Evolutionary conservation across 2,113 vertebrate genomes (phyloP).

Genomic region (Callocephalon fimbriatum): DNA sequence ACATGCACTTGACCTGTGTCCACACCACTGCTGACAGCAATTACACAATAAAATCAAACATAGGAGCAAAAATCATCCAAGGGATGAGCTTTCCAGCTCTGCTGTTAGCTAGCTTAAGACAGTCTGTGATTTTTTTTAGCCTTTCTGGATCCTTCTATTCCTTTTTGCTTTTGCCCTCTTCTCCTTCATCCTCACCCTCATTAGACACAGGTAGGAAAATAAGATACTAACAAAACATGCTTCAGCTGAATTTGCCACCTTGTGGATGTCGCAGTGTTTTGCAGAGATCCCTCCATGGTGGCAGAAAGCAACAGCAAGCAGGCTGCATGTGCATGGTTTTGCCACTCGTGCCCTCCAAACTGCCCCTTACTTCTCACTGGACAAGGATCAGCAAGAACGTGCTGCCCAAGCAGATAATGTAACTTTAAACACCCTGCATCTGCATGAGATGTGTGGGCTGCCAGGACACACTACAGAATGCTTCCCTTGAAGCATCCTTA

Average conservation of each 20-base stretch:
- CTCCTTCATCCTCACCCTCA: background rate
- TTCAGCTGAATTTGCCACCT: conserved; percentile 28
- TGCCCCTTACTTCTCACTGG: background rate
- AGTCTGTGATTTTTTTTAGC: background rate
- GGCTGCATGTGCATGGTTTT: background rate
- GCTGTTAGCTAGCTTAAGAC: background rate
- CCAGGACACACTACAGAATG: background rate
- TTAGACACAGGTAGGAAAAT: background rate
- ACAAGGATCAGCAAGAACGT: background rate
- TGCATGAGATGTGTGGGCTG: background rate
- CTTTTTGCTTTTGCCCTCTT: background rate
- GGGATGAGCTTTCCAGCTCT: background rate
- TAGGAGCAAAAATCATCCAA: background rate
- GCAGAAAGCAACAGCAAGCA: background rate
- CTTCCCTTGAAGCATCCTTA: background rate
- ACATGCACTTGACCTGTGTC: background rate
- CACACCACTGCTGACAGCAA: background rate
- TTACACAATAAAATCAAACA: background rate
- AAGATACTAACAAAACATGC: background rate
- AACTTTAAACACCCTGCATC: background rate
- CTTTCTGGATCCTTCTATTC: background rate
- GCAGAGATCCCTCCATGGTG: background rate
- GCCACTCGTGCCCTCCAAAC: accelerated
- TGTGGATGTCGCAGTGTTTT: background rate
- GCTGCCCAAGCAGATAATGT: background rate